Percentiles rank a stretch among this genome's conserved stretches.
Evolutionary conservation across 2,113 vertebrate species (phyloP).

Genomic region (Sorex fumeus): DNA sequence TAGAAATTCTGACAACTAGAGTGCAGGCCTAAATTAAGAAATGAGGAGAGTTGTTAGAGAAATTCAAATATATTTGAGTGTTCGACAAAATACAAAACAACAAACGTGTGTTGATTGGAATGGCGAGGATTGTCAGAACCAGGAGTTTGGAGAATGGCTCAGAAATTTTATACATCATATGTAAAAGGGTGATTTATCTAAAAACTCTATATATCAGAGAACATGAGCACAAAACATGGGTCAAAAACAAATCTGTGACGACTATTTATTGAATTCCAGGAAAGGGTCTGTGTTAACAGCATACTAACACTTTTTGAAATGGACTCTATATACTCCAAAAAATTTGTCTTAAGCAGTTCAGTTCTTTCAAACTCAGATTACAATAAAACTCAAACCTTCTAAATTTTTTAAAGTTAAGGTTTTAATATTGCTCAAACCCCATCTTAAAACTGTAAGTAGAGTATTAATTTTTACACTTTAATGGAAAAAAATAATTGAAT

Average conservation of each 20-base stretch:
- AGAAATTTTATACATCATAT: neutral
- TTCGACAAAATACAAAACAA: too few species aligned
- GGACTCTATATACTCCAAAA: neutral
- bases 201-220: neutral
- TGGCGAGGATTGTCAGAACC: neutral
- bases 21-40: neutral
- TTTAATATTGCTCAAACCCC: slow-evolving; percentile 53
- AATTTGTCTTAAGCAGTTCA: slow-evolving; percentile 59
- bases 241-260: neutral
- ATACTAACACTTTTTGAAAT: slow-evolving; percentile 45
- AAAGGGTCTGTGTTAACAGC: neutral
- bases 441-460: slow-evolving; percentile 50
- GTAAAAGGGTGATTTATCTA: neutral
- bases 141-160: neutral
- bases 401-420: slow-evolving; percentile 36
- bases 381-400: slow-evolving; percentile 66
- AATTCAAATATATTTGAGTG: too few species aligned
- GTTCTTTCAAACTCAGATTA: slow-evolving; percentile 67
- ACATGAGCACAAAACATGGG: neutral
- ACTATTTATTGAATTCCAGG: slow-evolving; percentile 9
- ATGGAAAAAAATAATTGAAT: slow-evolving; percentile 10
- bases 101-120: neutral
- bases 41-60: neutral
- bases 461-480: slow-evolving; percentile 20
- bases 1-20: neutral